Evolutionary conservation across 2,888 invertebrate species (phyloP).

Genomic region (Empis livida): DNA sequence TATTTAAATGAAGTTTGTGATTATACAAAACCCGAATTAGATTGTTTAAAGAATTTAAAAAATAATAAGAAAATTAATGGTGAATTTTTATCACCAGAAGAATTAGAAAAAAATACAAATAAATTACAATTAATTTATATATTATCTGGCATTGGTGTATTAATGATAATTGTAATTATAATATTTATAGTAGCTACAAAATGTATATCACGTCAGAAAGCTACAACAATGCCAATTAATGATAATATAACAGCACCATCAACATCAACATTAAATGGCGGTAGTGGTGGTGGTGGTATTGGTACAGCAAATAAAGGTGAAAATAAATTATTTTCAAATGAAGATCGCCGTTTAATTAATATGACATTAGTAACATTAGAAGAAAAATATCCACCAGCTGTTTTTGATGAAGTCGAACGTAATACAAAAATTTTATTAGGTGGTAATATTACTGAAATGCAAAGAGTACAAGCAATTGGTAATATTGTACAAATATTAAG

Average conservation of each 20-base stretch:
- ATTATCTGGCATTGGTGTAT: constrained; percentile 4
- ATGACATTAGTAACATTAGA: constrained; percentile 21
- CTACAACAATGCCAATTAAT: not conserved
- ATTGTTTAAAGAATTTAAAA: constrained; percentile 21
- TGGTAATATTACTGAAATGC: constrained; percentile 20
- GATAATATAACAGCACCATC: constrained; percentile 1
- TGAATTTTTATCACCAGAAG: constrained; percentile 24
- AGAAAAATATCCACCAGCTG: constrained; percentile 22
- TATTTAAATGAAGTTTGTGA: constrained; percentile 30
- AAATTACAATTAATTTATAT: constrained; percentile 7
- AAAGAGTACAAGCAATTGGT: constrained; percentile 22
- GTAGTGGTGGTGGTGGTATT: not conserved
- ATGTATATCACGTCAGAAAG: constrained; percentile 6
- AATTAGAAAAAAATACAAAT: constrained; percentile 15
- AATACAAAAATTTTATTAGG: constrained; percentile 20
- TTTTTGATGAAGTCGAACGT: constrained; percentile 20
- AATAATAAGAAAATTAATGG: constrained; percentile 22
- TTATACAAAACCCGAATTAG: constrained; percentile 19
- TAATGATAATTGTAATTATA: constrained; percentile 11
- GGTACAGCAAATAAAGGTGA: constrained; percentile 4
- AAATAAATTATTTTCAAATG: constrained; percentile 16
- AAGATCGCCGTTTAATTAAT: constrained; percentile 22
- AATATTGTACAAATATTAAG: constrained; percentile 21
- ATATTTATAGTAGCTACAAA: constrained; percentile 12
- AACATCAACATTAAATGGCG: not conserved